Percentiles rank a stretch among this genome's conserved stretches.
Conservation (phyloP, 2,113 vertebrate species). For the Pantherophis guttatus region DNA sequence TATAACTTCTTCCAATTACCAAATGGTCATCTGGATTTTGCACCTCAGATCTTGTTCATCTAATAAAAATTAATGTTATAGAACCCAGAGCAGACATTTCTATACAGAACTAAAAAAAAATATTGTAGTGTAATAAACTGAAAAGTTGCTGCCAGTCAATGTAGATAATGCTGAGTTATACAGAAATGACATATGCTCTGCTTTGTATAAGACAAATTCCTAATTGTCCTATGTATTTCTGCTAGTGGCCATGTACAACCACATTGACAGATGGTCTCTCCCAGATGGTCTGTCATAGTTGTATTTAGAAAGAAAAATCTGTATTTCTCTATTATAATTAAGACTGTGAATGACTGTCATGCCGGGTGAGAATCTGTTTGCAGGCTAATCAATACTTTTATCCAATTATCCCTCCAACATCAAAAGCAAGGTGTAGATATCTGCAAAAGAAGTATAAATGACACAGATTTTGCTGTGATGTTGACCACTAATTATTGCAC, state of each 20-base stretch:
- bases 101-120: background rate
- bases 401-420: background rate
- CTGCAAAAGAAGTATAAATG: background rate
- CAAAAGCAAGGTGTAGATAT: background rate
- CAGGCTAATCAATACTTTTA: background rate
- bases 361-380: background rate
- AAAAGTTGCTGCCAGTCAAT: background rate
- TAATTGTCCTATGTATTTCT: background rate
- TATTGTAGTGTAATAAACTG: background rate
- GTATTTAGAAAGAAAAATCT: background rate
- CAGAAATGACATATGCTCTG: background rate
- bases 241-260: background rate
- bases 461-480: background rate
- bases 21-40: background rate
- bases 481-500: background rate
- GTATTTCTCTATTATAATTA: background rate
- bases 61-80: background rate
- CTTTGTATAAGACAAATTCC: background rate
- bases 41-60: background rate
- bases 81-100: background rate
- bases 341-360: background rate
- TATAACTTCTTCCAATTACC: background rate
- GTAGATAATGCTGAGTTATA: background rate
- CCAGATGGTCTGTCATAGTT: background rate
- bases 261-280: background rate